phyloP scores from a whole-genome alignment of 2,888 invertebrate genomes.

The Pardosa pseudoannulata region DNA sequence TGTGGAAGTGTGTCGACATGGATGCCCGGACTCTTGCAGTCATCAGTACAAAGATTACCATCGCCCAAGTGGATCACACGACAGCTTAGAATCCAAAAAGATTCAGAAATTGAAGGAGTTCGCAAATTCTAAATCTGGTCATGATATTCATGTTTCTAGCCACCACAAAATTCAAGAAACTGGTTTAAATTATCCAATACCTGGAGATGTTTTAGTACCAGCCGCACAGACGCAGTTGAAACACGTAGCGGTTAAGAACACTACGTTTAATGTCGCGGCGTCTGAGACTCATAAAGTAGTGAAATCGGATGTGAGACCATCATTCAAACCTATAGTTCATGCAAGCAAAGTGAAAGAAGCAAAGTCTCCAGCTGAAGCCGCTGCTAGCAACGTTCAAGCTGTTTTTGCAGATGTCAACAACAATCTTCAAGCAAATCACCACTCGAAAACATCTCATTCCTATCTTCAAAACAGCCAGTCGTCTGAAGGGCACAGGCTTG shows the following conservation, averaged over 20 bases:
- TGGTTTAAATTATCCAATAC: neutral
- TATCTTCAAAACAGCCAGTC: neutral
- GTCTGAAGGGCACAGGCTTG: slow-evolving; percentile 15
- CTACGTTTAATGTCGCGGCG: neutral
- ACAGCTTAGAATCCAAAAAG: slow-evolving; percentile 45
- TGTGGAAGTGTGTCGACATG: slow-evolving; percentile 95
- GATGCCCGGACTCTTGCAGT: slow-evolving; percentile 82
- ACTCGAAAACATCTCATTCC: neutral
- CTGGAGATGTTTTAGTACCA: neutral
- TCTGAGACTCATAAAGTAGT: neutral
- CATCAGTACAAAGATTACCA: neutral
- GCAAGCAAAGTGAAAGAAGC: neutral
- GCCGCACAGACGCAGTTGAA: neutral
- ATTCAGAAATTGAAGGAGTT: slow-evolving; percentile 26
- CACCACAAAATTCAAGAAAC: neutral
- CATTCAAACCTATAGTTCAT: neutral
- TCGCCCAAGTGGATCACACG: neutral
- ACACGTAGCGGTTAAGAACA: neutral
- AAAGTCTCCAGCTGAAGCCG: slow-evolving; percentile 12
- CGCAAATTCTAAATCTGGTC: neutral
- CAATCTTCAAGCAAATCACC: neutral
- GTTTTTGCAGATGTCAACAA: slow-evolving; percentile 3
- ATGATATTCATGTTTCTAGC: neutral
- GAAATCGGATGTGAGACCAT: neutral
- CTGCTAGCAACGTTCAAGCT: slow-evolving; percentile 13